These are phyloP conservation scores for Puffinus mauretanicus DNA, from an alignment of 2,113 vertebrate species.

Conservation along the genomic window DNA sequence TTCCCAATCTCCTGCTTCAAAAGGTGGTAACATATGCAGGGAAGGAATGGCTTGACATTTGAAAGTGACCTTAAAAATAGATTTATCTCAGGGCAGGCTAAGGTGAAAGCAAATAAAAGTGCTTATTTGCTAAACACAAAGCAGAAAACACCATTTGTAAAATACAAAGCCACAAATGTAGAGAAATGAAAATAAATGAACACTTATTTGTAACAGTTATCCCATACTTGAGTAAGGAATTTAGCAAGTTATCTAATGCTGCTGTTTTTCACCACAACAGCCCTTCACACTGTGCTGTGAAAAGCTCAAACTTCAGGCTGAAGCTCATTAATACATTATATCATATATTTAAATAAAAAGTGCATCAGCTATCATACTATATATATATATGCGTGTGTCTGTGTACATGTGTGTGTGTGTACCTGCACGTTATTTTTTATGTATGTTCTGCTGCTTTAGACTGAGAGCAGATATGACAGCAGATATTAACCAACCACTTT, in stretches of 20 bases:
- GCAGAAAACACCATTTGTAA: background rate
- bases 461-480: background rate
- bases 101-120: background rate
- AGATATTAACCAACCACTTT: background rate
- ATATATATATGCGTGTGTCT: rapidly evolving
- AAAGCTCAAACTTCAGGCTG: background rate
- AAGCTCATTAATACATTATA: background rate
- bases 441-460: background rate
- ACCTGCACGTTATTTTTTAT: background rate
- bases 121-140: background rate
- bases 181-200: background rate
- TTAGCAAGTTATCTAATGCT: background rate
- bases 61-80: background rate
- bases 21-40: background rate
- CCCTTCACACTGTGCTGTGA: background rate
- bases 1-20: background rate
- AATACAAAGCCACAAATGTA: background rate
- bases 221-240: background rate
- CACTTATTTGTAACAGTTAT: background rate
- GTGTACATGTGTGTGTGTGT: background rate
- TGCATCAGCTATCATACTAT: background rate
- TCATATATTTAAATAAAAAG: background rate
- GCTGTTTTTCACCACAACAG: background rate
- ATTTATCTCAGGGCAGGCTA: background rate
- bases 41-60: background rate